phyloP scores from a whole-genome alignment of 2,797 vertebrate species.

The Tauraco hartlaubi region DNA sequence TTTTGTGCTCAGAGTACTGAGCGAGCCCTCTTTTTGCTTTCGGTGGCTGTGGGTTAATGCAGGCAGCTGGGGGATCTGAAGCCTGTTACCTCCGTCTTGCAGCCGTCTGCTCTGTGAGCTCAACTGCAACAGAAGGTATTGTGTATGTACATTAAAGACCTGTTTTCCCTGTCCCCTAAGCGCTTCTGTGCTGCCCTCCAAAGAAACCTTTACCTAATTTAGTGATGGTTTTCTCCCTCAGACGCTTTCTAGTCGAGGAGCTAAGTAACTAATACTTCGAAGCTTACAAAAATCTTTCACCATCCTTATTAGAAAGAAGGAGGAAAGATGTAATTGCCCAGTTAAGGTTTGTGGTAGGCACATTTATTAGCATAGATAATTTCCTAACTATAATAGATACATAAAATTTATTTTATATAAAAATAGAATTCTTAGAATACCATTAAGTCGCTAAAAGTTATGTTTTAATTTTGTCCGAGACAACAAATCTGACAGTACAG shows the following conservation, averaged over 20 bases:
- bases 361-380: constrained; percentile 16
- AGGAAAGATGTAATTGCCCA: not conserved
- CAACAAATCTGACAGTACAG: not conserved
- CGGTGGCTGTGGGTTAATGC: constrained; percentile 38
- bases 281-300: not conserved
- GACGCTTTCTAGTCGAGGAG: not conserved
- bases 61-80: constrained; percentile 23
- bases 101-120: not conserved
- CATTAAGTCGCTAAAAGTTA: not conserved
- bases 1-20: not conserved
- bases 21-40: constrained; percentile 7
- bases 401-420: not conserved
- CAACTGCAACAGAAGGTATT: not conserved
- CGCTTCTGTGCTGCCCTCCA: not conserved
- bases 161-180: not conserved
- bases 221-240: not conserved
- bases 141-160: not conserved
- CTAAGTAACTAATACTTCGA: not conserved
- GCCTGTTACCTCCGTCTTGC: not conserved
- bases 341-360: not conserved
- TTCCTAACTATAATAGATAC: not conserved
- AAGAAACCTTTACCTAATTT: not conserved
- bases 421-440: not conserved
- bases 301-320: not conserved
- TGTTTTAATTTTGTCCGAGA: constrained; percentile 17